Conservation (phyloP, 2,797 vertebrate species). For the Pangasius djambal region DNA sequence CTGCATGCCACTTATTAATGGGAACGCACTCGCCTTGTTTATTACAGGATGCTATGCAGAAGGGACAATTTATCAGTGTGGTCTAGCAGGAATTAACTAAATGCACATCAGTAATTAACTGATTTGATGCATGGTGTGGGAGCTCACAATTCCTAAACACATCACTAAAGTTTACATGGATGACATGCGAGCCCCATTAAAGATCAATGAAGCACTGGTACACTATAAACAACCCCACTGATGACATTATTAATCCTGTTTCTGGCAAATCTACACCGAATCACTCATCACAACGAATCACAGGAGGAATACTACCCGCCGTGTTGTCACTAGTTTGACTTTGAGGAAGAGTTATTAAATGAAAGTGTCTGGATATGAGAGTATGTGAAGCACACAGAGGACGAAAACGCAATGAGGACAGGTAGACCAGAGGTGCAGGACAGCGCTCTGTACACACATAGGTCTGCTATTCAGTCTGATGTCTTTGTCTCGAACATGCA, state of each 20-base stretch:
- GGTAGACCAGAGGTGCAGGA: constrained; percentile 22
- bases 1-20: background rate
- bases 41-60: background rate
- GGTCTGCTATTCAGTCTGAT: constrained; percentile 6
- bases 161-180: constrained; percentile 53
- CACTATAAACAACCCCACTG: constrained; percentile 36
- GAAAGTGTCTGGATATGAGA: constrained; percentile 5
- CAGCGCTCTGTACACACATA: background rate
- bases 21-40: background rate
- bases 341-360: constrained; percentile 31
- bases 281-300: constrained; percentile 21
- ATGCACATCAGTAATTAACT: constrained; percentile 49
- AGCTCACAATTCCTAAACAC: constrained; percentile 50
- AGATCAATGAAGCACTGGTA: constrained; percentile 39
- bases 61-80: constrained; percentile 16
- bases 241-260: constrained; percentile 51
- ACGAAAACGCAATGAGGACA: constrained; percentile 8
- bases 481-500: constrained; percentile 54
- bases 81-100: constrained; percentile 36
- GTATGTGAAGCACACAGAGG: constrained; percentile 4
- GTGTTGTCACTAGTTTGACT: constrained; percentile 48
- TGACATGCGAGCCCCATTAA: constrained; percentile 47
- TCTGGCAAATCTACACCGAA: constrained; percentile 37
- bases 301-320: background rate
- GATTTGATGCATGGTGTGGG: constrained; percentile 44